Base-by-base conservation (phyloP, 1,140 invertebrate species). In the Yoshiicerus persimilis region DNA sequence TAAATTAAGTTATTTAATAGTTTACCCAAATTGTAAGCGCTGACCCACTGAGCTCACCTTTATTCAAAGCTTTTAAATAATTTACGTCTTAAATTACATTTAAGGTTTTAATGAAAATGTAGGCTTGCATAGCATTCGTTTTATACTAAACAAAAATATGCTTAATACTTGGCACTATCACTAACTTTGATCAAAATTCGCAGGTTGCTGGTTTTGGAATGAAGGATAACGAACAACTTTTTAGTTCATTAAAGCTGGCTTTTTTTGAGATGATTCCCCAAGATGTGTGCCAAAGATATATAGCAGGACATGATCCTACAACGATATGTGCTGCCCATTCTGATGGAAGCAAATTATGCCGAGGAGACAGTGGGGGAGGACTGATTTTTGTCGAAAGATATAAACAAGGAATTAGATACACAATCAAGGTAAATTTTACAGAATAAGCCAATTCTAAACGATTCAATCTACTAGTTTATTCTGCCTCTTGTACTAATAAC, bases 151-250 rank as follows among this genome's bases (percentile, higher is more conserved):
- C n/a, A n/a, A n/a, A n/a, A n/a, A n/a, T n/a, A n/a, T n/a, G n/a
- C n/a, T n/a, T n/a, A n/a, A n/a, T n/a, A n/a, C n/a, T n/a, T n/a
- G n/a, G n/a, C n/a, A n/a, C n/a, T n/a, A n/a, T n/a, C n/a, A n/a
- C n/a, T n/a, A n/a, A n/a, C n/a, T n/a, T n/a, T n/a, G n/a, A n/a
- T n/a, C n/a, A n/a, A n/a, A n/a, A n/a, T n/a, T 25, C 27, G 8
- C 10, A 88, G 66, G 84, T 88, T 56, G 23, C 83, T 62, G 87
- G 84, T 25, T 77, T 88, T 77, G 87, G 87, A 27, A 39, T 88
- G 38, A 66, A 23, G 10, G 66, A 86, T 30, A 30, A 8, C 2
- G 27, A 25, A 27, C 27, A 62, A 20, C 2, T 83, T 23, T 23
- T 84, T 13, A 30, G 4, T 1, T 38, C 64, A 16, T 80, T 88